These are phyloP conservation scores for Coremacera marginata DNA, from an alignment of 2,888 invertebrate genomes.

Conservation along the genomic window DNA sequence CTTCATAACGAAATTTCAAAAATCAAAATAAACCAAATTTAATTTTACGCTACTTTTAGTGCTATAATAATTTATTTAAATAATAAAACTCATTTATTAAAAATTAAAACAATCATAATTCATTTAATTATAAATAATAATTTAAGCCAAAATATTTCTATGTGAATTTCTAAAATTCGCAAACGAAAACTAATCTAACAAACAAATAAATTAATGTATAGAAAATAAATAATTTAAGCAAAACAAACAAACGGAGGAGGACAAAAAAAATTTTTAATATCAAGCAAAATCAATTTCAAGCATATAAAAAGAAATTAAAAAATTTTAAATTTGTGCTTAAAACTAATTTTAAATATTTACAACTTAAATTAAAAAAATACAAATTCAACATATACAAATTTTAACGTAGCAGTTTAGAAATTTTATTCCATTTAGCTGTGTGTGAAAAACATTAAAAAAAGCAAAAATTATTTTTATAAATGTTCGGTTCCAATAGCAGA, in stretches of 20 bases:
- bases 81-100: not conserved
- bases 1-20: not conserved
- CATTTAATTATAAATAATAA: slow-evolving; percentile 50
- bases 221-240: slow-evolving; percentile 61
- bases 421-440: slow-evolving; percentile 1
- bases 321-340: slow-evolving; percentile 39
- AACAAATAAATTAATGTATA: slow-evolving; percentile 54
- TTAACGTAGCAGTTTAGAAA: slow-evolving; percentile 39
- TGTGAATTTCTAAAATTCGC: slow-evolving; percentile 53
- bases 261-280: slow-evolving; percentile 44
- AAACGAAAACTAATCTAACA: slow-evolving; percentile 41
- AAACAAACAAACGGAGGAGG: slow-evolving; percentile 67
- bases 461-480: slow-evolving; percentile 46
- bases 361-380: slow-evolving; percentile 54
- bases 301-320: slow-evolving; percentile 44
- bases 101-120: slow-evolving; percentile 52
- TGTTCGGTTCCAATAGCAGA: slow-evolving; percentile 37
- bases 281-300: slow-evolving; percentile 34
- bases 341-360: slow-evolving; percentile 53
- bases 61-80: not conserved
- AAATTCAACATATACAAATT: slow-evolving; percentile 52
- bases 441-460: slow-evolving; percentile 45
- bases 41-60: slow-evolving; percentile 2
- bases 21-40: slow-evolving; percentile 11
- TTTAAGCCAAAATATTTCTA: slow-evolving; percentile 37